These are phyloP conservation scores for Lagocephalus sceleratus DNA, from an alignment of 2,797 vertebrate genomes.

Conservation along the genomic window DNA sequence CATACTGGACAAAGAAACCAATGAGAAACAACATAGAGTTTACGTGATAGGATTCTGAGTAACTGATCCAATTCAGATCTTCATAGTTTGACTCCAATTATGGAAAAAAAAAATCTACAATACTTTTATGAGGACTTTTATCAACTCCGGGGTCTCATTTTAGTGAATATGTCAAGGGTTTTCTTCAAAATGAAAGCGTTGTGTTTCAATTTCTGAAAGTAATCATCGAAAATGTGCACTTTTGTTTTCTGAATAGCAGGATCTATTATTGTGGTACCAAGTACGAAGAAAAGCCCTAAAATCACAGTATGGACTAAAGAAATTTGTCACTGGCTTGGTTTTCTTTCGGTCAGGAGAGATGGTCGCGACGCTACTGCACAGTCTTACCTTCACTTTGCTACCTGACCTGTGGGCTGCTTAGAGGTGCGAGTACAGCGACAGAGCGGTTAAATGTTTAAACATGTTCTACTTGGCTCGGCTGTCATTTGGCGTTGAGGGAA, in stretches of 20 bases:
- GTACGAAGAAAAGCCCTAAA: constrained; percentile 24
- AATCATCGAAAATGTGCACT: constrained; percentile 6
- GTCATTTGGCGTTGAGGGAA: constrained; percentile 33
- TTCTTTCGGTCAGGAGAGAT: constrained; percentile 23
- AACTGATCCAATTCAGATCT: constrained; percentile 54
- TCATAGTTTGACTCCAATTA: constrained; percentile 23
- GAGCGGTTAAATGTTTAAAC: constrained; percentile 54
- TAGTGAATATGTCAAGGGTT: no score
- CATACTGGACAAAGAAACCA: constrained; percentile 80
- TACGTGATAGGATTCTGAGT: constrained; percentile 64
- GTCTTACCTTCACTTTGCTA: constrained; percentile 79
- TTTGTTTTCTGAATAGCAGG: constrained; percentile 89
- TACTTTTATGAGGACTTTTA: not conserved
- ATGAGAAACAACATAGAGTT: constrained; percentile 81
- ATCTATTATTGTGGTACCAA: constrained; percentile 82
- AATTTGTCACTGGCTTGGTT: constrained; percentile 13
- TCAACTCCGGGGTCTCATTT: no score
- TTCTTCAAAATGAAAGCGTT: constrained; percentile 1
- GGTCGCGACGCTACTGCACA: constrained; percentile 66
- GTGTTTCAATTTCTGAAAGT: constrained; percentile 17
- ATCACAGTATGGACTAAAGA: constrained; percentile 13
- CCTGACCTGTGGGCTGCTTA: constrained; percentile 72
- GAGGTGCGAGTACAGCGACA: constrained; percentile 69
- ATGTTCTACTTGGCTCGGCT: constrained; percentile 32
- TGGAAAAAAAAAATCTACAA: constrained; percentile 18